These are phyloP conservation scores for Engystomops pustulosus DNA, from an alignment of 2,113 vertebrate genomes.

Conservation along the genomic window DNA sequence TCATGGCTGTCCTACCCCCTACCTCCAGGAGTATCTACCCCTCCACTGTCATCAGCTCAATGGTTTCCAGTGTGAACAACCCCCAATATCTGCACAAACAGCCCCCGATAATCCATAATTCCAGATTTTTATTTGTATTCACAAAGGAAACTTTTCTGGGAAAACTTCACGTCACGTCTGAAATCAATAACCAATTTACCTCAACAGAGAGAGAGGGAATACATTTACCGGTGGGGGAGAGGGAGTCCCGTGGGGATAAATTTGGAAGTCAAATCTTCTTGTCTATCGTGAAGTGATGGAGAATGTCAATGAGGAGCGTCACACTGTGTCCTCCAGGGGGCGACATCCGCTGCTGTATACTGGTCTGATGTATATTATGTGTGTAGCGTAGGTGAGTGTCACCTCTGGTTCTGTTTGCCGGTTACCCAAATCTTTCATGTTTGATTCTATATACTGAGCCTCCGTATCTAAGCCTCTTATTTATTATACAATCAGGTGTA, in stretches of 20 bases:
- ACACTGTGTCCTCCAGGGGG: neutral
- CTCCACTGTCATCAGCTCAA: neutral
- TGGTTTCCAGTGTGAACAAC: neutral
- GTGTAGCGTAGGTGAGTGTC: neutral
- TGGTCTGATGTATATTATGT: neutral
- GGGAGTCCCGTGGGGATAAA: neutral
- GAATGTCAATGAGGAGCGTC: conserved; percentile 11
- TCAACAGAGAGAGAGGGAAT: neutral
- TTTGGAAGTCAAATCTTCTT: conserved; percentile 27
- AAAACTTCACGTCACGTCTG: neutral
- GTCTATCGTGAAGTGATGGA: neutral
- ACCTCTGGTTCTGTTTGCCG: too few species aligned
- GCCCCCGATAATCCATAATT: too few species aligned
- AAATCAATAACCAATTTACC: conserved; percentile 29
- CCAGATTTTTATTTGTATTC: neutral
- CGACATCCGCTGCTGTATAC: neutral
- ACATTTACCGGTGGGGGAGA: conserved; percentile 5
- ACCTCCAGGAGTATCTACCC: neutral
- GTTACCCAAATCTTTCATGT: neutral
- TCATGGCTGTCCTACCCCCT: too few species aligned
- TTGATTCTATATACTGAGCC: neutral
- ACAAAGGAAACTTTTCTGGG: neutral
- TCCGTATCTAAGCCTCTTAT: neutral
- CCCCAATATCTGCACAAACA: too few species aligned
- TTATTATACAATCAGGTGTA: neutral